Evolutionary conservation across 2,797 vertebrate genomes (phyloP), one percentile per base, ranked within the genome.

Genomic region (Choloepus didactylus): DNA sequence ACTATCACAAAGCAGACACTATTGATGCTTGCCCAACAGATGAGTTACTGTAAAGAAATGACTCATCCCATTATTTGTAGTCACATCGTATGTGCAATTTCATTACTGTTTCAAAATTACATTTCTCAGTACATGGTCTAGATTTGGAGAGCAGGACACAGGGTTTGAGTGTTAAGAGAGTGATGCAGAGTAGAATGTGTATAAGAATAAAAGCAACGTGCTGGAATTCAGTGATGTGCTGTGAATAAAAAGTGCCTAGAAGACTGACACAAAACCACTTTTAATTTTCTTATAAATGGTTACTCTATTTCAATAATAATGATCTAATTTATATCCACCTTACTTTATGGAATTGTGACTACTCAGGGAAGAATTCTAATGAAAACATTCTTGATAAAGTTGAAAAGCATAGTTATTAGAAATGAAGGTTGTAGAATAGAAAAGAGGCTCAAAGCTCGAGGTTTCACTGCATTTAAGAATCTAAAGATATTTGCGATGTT

Each of bases 341-440:
- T 66, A 73, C 64, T 95, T 95, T 93, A 85, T 44, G 9, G 29
- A 95, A 88, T 62, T 90, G n/a, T 82, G 81, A 86, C 62, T 95
- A 90, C 66, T 54, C 92, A 88, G 54, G 87, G 89, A 81, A 96
- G 86, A 96, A 80, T 38, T 87, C 73, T 82, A 83, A 95, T 91
- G 69, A 93, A 97, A 96, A 93, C 35, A 95, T 73, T 87, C 60
- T 79, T 89, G 73, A 95, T 94, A 70, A 94, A 90, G 62, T 76
- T 83, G 69, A 79, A 93, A 95, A 95, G 84, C 54, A 85, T 1
- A 84, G 31, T 88, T 77, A 94, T 38, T 75, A 94, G 77, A 94
- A 94, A 93, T 73, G 56, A 91, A 46, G n/a, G 82, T 46, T 49
- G 3, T 69, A 29, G 56, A 93, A 79, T 29, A 49, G n/a, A 10